Conservation (phyloP, 2,113 vertebrate genomes). For the Platanista minor region DNA sequence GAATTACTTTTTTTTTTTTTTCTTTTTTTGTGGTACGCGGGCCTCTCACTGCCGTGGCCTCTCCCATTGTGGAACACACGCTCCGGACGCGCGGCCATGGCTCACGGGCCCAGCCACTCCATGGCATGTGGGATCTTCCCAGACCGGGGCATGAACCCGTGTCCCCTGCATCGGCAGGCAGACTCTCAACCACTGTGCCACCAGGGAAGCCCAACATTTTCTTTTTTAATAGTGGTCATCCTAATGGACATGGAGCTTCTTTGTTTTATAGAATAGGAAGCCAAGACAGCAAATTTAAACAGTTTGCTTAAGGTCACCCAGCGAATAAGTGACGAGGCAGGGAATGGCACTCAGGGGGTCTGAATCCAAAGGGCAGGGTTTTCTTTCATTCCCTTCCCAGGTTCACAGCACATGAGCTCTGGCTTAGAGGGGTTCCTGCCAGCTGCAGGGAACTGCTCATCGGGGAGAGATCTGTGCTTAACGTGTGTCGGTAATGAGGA, state of each 20-base stretch:
- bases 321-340: fast-evolving
- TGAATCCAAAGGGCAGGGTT: not conserved
- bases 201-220: not conserved
- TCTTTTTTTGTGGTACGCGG: too few species aligned
- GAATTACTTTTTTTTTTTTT: too few species aligned
- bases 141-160: too few species aligned
- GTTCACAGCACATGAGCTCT: fast-evolving
- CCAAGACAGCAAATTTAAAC: not conserved
- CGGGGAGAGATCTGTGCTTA: not conserved
- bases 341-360: not conserved
- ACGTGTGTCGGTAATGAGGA: fast-evolving
- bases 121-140: too few species aligned
- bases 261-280: not conserved
- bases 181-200: too few species aligned
- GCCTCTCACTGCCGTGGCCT: too few species aligned
- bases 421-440: too few species aligned
- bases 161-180: too few species aligned
- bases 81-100: too few species aligned
- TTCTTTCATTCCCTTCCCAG: too few species aligned
- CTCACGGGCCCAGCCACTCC: too few species aligned
- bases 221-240: not conserved
- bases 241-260: not conserved
- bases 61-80: too few species aligned
- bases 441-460: fast-evolving
- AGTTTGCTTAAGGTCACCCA: not conserved